These are phyloP conservation scores for Plusia festucae DNA, from an alignment of 2,888 invertebrate species.

Conservation along the genomic window DNA sequence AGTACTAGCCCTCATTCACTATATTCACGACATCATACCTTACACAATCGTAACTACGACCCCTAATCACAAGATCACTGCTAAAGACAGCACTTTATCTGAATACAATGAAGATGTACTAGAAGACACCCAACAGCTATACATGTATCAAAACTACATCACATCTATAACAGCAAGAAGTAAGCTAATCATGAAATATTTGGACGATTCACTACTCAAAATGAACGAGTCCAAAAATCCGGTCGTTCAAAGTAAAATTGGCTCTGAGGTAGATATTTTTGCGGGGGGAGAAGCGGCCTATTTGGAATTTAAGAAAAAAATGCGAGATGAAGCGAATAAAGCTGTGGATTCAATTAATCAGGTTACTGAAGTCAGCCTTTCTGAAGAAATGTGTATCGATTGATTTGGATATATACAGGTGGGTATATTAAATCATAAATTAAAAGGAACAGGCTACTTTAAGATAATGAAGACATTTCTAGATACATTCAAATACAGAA, in stretches of 20 bases:
- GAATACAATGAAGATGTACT: slow-evolving; percentile 61
- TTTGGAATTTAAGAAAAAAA: slow-evolving; percentile 66
- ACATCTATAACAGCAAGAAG: slow-evolving; percentile 70
- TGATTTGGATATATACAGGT: slow-evolving; percentile 16
- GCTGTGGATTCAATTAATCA: slow-evolving; percentile 57
- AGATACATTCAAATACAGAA: too few relatives aligned
- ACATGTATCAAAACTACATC: slow-evolving; percentile 64
- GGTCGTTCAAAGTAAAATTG: slow-evolving; percentile 65
- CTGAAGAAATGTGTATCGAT: slow-evolving; percentile 61
- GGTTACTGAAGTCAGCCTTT: slow-evolving; percentile 11
- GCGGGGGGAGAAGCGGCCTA: slow-evolving; percentile 66
- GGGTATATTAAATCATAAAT: too few relatives aligned
- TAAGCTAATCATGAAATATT: slow-evolving; percentile 67
- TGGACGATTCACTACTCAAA: slow-evolving; percentile 73
- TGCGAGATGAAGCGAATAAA: slow-evolving; percentile 64
- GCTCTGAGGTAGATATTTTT: slow-evolving; percentile 75
- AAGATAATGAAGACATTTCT: too few relatives aligned
- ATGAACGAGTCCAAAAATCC: slow-evolving; percentile 75
- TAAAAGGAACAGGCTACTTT: too few relatives aligned
- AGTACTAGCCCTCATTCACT: slow-evolving; percentile 78
- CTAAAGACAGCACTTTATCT: slow-evolving; percentile 59
- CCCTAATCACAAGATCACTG: slow-evolving; percentile 63
- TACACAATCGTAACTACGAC: slow-evolving; percentile 73
- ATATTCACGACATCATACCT: slow-evolving; percentile 77
- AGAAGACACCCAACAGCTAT: slow-evolving; percentile 13